Percentiles rank a stretch among this genome's conserved stretches.
Evolutionary conservation across 30 jellyfish, hydroid and myxozoan genomes (phyloP).

Genomic region (Aurelia aurita): DNA sequence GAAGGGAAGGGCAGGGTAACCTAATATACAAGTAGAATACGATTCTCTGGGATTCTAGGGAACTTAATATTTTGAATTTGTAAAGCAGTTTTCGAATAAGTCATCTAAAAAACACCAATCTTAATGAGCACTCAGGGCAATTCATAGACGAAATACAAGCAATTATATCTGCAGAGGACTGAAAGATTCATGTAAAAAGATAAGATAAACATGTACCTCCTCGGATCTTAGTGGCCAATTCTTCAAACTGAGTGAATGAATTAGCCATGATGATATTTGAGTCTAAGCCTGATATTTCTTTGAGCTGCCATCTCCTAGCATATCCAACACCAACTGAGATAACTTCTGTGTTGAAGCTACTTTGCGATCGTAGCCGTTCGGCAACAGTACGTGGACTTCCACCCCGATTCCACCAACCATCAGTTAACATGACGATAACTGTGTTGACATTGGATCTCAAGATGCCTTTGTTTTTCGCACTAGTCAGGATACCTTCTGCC

Average conservation of each 20-base stretch:
- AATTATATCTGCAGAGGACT: too few relatives aligned
- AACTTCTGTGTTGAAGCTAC: conserved; percentile 71
- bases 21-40: too few relatives aligned
- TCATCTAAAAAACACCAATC: too few relatives aligned
- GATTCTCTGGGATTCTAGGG: too few relatives aligned
- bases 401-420: conserved; percentile 93
- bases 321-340: conserved; percentile 92
- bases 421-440: conserved; percentile 88
- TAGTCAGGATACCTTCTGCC: conserved; percentile 58
- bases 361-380: conserved; percentile 40
- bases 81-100: too few relatives aligned
- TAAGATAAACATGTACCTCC: conserved; percentile 75
- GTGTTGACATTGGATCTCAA: conserved; percentile 84
- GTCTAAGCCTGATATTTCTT: conserved; percentile 68
- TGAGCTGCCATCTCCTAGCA: conserved; percentile 50
- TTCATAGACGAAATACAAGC: too few relatives aligned
- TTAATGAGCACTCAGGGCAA: too few relatives aligned
- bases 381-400: conserved; percentile 83
- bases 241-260: conserved; percentile 78
- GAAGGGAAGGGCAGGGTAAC: too few relatives aligned
- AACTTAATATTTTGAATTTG: too few relatives aligned
- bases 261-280: conserved; percentile 75
- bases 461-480: conserved; percentile 48
- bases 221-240: conserved; percentile 89
- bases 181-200: too few relatives aligned